Conservation (phyloP, 2,888 invertebrate species). For the Nysson spinosus region DNA sequence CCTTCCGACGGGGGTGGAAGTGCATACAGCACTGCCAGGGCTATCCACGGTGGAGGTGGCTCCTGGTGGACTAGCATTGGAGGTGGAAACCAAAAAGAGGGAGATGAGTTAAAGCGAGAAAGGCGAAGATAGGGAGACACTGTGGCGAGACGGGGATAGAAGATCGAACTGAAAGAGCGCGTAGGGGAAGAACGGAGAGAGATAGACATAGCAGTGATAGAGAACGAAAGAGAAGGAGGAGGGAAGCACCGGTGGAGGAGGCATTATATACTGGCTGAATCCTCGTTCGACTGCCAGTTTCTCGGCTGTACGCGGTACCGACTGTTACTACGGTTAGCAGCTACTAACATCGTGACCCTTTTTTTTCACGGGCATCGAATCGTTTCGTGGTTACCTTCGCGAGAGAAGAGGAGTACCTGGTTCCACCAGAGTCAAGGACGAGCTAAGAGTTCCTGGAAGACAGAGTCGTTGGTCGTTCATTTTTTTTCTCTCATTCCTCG, state of each 20-base stretch:
- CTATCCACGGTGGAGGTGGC: constrained; percentile 27
- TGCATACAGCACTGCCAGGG: constrained; percentile 42
- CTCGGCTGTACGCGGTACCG: constrained; percentile 66
- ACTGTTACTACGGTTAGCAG: constrained; percentile 13
- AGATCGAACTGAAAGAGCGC: constrained; percentile 24
- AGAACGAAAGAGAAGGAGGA: constrained; percentile 38
- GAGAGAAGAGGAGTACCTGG: neutral
- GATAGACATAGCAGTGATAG: neutral
- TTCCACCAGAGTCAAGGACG: constrained; percentile 14
- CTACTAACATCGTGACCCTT: constrained; percentile 24
- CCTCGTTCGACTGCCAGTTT: constrained; percentile 71
- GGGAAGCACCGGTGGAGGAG: constrained; percentile 56
- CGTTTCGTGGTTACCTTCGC: neutral
- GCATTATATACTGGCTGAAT: constrained; percentile 72
- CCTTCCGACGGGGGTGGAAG: constrained; percentile 53
- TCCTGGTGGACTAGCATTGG: constrained; percentile 16
- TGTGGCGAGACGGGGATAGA: constrained; percentile 6
- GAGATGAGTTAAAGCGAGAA: neutral
- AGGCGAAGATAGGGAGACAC: constrained; percentile 8
- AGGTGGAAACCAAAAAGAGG: constrained; percentile 1
- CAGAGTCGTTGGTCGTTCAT: neutral
- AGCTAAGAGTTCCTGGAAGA: neutral
- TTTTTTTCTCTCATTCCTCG: neutral
- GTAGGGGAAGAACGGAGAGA: neutral
- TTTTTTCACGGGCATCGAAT: constrained; percentile 13